Base-by-base conservation (phyloP, 2,113 vertebrate species). In the Tragulus kanchil region DNA sequence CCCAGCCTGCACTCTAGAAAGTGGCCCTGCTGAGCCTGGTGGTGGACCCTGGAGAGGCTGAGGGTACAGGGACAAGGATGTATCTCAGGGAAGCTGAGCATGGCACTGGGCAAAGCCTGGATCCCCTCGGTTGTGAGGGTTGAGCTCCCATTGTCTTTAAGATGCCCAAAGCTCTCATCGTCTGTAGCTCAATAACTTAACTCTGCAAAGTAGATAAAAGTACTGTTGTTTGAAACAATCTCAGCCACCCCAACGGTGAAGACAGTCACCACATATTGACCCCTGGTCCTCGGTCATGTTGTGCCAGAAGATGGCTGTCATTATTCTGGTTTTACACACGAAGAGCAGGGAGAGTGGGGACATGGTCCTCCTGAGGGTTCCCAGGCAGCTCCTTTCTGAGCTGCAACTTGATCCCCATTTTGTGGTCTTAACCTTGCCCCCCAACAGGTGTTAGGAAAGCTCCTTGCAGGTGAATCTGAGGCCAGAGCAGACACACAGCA, bases 191-290 rank as follows among this genome's bases (percentile, higher is more conserved):
- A 36, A 19, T 15, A 71, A 67, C 21, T 50, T 65, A 50, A 48
- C 54, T 61, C 48, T 52, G 65, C 19, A 12, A n/a, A 79, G 50
- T n/a, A 15, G 54, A 71, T 61, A 2, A 78, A 87, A 58, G 75
- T 15, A 6, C 28, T 26, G 4, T 3, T 36, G 59, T 28, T 54
- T 8, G 19, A 82, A 87, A 21, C n/a, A 52, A 7, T n/a, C 19
- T 15, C 15, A 61, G 52, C 9, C 5, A 26, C 2, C 21, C 79
- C 21, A 12, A 36, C 11, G 9, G 13, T 31, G 52, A 84, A 61
- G 64, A 2, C 11, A 23, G 3, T 28, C 0, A 2, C 17, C 28
- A 26, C 19, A 3, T 14, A 0, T 1, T 1, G 17, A 85, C 17
- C 5, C 12, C 28, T 0, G 2, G 48, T 10, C 56, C 23, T 50